These are phyloP conservation scores for Ochotona curzoniae DNA, from an alignment of 2,113 vertebrate species.

Conservation along the genomic window DNA sequence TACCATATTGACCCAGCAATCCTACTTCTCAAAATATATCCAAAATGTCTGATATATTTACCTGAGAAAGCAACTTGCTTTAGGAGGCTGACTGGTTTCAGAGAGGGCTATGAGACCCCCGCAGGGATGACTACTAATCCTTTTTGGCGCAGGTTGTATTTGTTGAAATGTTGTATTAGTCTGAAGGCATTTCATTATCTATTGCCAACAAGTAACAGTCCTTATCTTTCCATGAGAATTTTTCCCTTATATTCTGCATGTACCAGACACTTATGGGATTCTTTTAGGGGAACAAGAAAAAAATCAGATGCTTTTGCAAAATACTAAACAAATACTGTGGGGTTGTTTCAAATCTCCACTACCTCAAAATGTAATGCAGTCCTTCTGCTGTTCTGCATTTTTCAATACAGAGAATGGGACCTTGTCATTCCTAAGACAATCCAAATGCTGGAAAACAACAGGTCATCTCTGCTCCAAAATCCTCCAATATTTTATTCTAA, in stretches of 20 bases:
- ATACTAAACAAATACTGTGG: background rate
- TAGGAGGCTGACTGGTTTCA: background rate
- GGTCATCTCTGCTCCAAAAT: background rate
- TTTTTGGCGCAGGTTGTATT: background rate
- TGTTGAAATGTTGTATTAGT: background rate
- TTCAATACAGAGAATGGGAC: background rate
- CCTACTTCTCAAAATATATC: no score
- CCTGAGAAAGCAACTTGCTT: background rate
- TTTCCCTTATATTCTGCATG: background rate
- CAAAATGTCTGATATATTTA: background rate
- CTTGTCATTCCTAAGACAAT: background rate
- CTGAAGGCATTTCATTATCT: background rate
- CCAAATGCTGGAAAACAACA: background rate
- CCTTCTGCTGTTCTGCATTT: background rate
- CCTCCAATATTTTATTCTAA: background rate
- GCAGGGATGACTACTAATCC: accelerated
- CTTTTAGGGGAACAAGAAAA: background rate
- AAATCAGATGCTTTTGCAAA: background rate
- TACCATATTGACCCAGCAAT: no score
- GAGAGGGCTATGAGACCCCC: background rate
- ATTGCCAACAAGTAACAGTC: background rate
- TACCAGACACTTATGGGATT: background rate
- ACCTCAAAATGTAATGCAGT: accelerated
- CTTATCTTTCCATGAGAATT: background rate
- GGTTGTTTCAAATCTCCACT: background rate